Base-by-base conservation (phyloP, 2,113 vertebrate genomes). In the Nymphicus hollandicus region DNA sequence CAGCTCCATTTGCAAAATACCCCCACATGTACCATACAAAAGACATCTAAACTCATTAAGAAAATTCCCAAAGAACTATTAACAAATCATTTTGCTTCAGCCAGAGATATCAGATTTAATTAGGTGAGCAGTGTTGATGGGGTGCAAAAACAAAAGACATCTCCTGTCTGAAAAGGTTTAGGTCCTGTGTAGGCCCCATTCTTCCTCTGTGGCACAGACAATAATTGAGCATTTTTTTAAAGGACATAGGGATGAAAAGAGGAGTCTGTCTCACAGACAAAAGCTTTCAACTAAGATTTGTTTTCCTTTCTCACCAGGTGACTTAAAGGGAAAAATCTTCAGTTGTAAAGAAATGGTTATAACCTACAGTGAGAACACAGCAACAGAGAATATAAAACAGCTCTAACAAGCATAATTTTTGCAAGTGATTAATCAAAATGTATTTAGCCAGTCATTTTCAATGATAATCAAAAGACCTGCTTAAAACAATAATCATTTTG, bases 31-130 rank as follows among this genome's bases (percentile, higher is more conserved):
- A 97, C 97, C 95, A 97, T 98, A 99, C 98, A 99, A 99, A 99
- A 99, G 98, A 98, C 98, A 98, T 98, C 96, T 97, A 98, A 99
- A 99, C 98, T 99, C 99, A 99, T 99, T 99, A 99, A 99, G 98
- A 98, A 98, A 98, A 99, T 98, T 99, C 98, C 97, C 97, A 98
- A 99, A 99, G 98, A 98, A 98, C 98, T 98, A 98, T 98, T 99
- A 98, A 98, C 98, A 98, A 98, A 98, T 98, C 96, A 97, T 98
- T 99, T 98, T 98, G 98, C 98, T 98, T 98, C 96, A 97, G 98
- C 98, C 98, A 97, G 98, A 99, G 98, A 98, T 98, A 99, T 99
- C 98, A 98, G 98, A 98, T 99, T 99, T 99, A 99, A 99, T 99
- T 99, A 99, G 99, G 98, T 98, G 98, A 99, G 98, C 95, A 74